phyloP scores from a whole-genome alignment of 2,797 vertebrate genomes.

The Cyprinodon diabolis region DNA sequence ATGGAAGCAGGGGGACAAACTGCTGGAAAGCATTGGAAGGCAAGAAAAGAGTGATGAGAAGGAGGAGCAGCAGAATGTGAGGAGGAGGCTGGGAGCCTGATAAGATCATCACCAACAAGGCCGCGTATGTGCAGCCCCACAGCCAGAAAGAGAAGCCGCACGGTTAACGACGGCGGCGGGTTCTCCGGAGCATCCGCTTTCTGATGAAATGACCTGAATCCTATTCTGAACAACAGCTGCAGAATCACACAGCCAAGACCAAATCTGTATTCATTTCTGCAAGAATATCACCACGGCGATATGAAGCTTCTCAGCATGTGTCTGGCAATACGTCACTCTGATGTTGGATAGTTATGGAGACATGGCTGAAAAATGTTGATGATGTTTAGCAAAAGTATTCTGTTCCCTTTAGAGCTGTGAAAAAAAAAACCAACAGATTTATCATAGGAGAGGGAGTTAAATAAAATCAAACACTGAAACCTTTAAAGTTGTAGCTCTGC shows the following conservation, averaged over 20 bases:
- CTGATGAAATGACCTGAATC: slow-evolving; percentile 44
- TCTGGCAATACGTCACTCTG: not conserved
- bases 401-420: not conserved
- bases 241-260: not conserved
- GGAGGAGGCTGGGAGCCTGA: too few species aligned
- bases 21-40: slow-evolving; percentile 36
- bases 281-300: not conserved
- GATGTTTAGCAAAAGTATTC: too few species aligned
- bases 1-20: slow-evolving; percentile 29
- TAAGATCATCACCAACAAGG: slow-evolving; percentile 45
- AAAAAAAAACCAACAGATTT: too few species aligned
- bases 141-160: slow-evolving; percentile 22
- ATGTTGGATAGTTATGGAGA: not conserved
- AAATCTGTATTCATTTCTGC: not conserved
- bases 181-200: slow-evolving; percentile 25
- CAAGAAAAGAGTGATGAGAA: slow-evolving; percentile 26
- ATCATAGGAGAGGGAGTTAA: not conserved
- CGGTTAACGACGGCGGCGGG: slow-evolving; percentile 5
- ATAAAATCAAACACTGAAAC: not conserved
- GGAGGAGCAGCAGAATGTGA: too few species aligned
- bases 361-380: too few species aligned
- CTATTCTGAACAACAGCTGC: slow-evolving; percentile 30
- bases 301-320: not conserved
- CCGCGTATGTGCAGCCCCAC: slow-evolving; percentile 42
- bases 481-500: not conserved